phyloP scores from a whole-genome alignment of 2,113 vertebrate genomes.

The Nettapus auritus region DNA sequence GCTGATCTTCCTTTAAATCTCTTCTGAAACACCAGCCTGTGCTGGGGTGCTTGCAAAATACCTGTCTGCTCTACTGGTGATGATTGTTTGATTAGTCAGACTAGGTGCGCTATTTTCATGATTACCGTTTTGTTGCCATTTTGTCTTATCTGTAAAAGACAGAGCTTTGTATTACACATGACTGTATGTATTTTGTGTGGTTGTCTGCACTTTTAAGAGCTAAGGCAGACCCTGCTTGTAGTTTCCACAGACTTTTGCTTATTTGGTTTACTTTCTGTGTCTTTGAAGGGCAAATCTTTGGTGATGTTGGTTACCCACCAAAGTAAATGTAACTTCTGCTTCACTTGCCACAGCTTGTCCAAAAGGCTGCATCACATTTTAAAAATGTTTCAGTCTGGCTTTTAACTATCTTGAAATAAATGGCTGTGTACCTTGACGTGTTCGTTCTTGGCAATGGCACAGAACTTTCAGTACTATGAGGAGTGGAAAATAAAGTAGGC shows the following conservation, averaged over 20 bases:
- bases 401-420: neutral
- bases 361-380: no score
- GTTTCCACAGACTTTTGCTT: neutral
- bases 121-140: neutral
- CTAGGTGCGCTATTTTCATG: neutral
- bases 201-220: neutral
- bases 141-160: neutral
- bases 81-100: neutral
- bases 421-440: neutral
- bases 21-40: neutral
- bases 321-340: neutral
- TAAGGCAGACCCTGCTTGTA: neutral
- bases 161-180: neutral
- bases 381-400: neutral
- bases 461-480: neutral
- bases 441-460: neutral
- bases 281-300: neutral
- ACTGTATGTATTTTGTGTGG: neutral
- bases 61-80: neutral
- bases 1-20: neutral
- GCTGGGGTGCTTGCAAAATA: neutral
- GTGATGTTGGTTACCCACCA: no score
- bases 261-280: neutral
- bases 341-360: neutral
- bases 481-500: neutral